phyloP scores from a whole-genome alignment of 2,113 vertebrate species.

The Pangasianodon hypophthalmus region DNA sequence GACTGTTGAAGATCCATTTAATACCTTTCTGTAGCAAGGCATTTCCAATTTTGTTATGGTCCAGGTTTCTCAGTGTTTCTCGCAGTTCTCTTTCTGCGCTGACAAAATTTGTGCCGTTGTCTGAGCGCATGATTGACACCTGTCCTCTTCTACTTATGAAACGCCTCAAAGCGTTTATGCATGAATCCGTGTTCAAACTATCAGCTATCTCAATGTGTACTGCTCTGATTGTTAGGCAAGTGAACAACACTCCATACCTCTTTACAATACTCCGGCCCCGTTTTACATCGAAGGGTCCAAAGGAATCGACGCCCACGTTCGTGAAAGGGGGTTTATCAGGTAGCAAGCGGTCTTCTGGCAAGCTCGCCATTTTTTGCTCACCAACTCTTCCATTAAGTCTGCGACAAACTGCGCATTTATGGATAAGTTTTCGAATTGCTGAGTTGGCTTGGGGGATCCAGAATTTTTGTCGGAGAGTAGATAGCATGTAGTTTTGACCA shows the following conservation, averaged over 20 bases:
- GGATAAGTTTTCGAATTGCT: neutral
- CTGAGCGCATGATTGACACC: conserved; percentile 19
- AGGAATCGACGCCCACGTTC: neutral
- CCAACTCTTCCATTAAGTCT: neutral
- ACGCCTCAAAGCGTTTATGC: conserved; percentile 23
- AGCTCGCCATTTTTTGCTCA: conserved; percentile 17
- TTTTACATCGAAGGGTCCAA: neutral
- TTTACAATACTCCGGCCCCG: neutral
- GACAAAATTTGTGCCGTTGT: conserved; percentile 46
- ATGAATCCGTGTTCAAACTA: neutral
- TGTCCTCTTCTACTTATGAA: conserved; percentile 40
- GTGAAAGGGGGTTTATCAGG: conserved; percentile 24
- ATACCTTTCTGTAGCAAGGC: neutral
- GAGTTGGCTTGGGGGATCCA: conserved; percentile 33
- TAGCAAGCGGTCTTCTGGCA: neutral
- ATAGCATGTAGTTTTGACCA: neutral
- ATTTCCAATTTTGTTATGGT: neutral
- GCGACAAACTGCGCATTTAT: neutral
- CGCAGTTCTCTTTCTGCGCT: neutral
- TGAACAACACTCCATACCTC: neutral
- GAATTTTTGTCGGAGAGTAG: neutral
- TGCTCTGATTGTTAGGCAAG: neutral
- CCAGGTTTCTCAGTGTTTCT: neutral
- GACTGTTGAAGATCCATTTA: conserved; percentile 23
- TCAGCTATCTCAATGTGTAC: neutral